Evolutionary conservation across 2,888 invertebrate species (phyloP).

Genomic region (Ceratothoa steindachneri): DNA sequence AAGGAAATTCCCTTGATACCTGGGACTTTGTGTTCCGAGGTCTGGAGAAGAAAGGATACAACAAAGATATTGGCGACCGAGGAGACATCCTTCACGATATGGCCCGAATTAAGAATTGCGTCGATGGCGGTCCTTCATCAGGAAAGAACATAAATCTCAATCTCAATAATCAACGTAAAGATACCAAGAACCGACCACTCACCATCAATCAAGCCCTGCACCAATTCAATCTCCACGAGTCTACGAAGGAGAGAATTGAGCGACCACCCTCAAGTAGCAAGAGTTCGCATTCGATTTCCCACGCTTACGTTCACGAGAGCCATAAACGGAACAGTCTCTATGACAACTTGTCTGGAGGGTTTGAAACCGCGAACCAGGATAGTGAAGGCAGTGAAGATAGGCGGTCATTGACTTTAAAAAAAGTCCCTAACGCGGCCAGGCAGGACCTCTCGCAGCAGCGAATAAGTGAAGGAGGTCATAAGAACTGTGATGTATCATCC

Average conservation of each 20-base stretch:
- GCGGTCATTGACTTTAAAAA: slow-evolving; percentile 25
- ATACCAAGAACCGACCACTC: slow-evolving; percentile 26
- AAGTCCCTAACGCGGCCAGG: slow-evolving; percentile 23
- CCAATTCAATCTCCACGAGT: slow-evolving; percentile 28
- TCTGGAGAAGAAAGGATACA: slow-evolving; percentile 68
- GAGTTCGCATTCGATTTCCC: slow-evolving; percentile 33
- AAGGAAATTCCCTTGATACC: slow-evolving; percentile 56
- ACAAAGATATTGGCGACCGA: slow-evolving; percentile 62
- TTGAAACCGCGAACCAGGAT: slow-evolving; percentile 45
- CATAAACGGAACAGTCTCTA: slow-evolving; percentile 41
- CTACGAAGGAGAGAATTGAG: slow-evolving; percentile 34
- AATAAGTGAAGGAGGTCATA: slow-evolving; percentile 21
- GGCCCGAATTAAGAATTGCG: slow-evolving; percentile 30
- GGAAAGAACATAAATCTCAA: slow-evolving; percentile 26
- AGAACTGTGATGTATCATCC: slow-evolving; percentile 23
- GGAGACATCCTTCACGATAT: slow-evolving; percentile 59
- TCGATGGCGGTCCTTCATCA: slow-evolving; percentile 17
- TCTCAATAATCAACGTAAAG: slow-evolving; percentile 23
- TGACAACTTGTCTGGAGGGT: slow-evolving; percentile 45
- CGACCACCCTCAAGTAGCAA: slow-evolving; percentile 19
- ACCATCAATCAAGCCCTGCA: slow-evolving; percentile 40
- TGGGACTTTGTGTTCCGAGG: slow-evolving; percentile 79
- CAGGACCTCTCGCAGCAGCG: slow-evolving; percentile 19
- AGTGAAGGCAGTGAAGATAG: slow-evolving; percentile 44
- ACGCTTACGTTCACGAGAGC: slow-evolving; percentile 25